Conservation (phyloP, 2,888 invertebrate genomes). For the Andrena marginata region DNA sequence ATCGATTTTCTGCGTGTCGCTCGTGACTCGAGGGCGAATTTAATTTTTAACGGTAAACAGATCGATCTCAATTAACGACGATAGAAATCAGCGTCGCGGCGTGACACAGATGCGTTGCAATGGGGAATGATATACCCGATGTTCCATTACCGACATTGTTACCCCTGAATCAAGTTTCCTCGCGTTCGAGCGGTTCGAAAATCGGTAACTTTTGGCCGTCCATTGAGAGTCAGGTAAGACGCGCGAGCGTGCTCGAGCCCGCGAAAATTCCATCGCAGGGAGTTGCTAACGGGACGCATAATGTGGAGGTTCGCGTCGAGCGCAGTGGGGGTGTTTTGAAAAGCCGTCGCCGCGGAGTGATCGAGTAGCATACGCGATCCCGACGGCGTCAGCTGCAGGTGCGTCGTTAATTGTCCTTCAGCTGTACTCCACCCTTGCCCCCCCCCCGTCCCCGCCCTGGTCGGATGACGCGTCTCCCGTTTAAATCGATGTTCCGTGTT, state of each 20-base stretch:
- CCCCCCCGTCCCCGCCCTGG: no score
- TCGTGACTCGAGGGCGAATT: not conserved
- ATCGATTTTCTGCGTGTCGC: not conserved
- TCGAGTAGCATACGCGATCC: constrained; percentile 59
- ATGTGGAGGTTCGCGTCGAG: constrained; percentile 13
- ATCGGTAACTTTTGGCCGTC: not conserved
- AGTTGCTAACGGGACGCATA: constrained; percentile 38
- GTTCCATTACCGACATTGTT: not conserved
- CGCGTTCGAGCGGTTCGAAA: not conserved
- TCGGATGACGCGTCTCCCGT: constrained; percentile 29
- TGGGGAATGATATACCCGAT: not conserved
- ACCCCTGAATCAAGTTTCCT: not conserved
- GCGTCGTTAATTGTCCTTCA: constrained; percentile 60
- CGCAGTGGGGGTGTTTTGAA: constrained; percentile 46
- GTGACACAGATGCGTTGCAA: not conserved
- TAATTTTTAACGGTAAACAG: not conserved
- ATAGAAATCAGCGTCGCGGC: not conserved
- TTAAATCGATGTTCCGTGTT: constrained; percentile 51
- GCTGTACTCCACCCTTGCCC: constrained; percentile 27
- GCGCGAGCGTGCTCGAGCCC: not conserved
- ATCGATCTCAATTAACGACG: constrained; percentile 9
- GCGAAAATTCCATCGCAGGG: constrained; percentile 16
- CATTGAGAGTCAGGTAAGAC: not conserved
- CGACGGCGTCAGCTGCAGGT: constrained; percentile 52
- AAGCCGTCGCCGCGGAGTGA: constrained; percentile 50